These are phyloP conservation scores for Neolamprologus variostigma DNA, from an alignment of 2,113 vertebrate genomes.

Conservation along the genomic window DNA sequence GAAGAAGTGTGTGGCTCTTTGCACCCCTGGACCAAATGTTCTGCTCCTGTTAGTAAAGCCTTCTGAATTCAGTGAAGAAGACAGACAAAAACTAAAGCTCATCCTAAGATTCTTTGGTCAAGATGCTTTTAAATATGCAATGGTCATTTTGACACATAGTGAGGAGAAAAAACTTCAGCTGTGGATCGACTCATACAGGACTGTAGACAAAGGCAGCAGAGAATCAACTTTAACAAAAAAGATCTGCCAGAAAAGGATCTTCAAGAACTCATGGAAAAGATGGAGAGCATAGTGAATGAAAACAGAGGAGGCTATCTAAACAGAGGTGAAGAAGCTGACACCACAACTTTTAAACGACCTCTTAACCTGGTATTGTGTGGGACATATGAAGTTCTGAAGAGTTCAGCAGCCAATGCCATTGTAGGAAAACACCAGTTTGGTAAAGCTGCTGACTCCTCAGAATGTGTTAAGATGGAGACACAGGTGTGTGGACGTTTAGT, in stretches of 20 bases:
- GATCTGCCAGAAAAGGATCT: neutral
- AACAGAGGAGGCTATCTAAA: slow-evolving; percentile 5
- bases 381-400: neutral
- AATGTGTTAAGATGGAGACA: neutral
- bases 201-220: neutral
- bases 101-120: neutral
- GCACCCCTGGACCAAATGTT: slow-evolving; percentile 10
- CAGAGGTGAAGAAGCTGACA: neutral
- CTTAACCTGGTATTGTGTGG: slow-evolving; percentile 26
- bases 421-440: neutral
- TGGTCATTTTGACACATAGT: neutral
- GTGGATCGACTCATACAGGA: neutral
- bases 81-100: neutral
- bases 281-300: neutral
- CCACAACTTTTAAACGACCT: neutral
- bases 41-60: slow-evolving; percentile 1
- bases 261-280: neutral
- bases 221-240: neutral
- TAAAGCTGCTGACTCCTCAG: neutral
- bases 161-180: neutral
- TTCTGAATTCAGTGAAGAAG: neutral
- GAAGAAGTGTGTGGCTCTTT: neutral
- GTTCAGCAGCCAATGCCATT: neutral
- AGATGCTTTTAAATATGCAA: neutral
- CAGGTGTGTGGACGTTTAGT: neutral